Evolutionary conservation across 2,797 vertebrate genomes (phyloP), one percentile per base, ranked within the genome.

Genomic region (Pangasius mekongensis): DNA sequence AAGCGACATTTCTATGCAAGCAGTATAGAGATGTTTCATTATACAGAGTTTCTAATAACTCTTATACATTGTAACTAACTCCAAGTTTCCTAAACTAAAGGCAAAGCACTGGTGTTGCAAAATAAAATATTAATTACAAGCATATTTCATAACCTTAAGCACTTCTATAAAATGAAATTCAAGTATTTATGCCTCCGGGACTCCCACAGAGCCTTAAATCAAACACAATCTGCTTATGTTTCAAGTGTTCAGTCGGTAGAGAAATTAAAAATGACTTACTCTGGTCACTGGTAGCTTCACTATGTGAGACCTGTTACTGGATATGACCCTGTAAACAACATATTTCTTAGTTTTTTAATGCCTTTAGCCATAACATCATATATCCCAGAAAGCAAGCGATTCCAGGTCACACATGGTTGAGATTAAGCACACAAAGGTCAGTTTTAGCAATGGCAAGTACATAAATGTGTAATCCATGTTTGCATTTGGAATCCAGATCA

Each of bases 301-400:
- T 94, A 98, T 98, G 92, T 98, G 97, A 84, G 97, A 98, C 92
- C 97, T 96, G 91, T 98, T 98, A 96, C 97, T 98, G 92, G 97
- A 98, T 94, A 98, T 97, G 92, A 98, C 97, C 97, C 97, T 98
- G 92, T 73, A 84, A 96, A 95, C 89, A 90, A 94, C 62, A 88
- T 10, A 87, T 84, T 73, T 33, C 52, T 58, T 49, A 58, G 8
- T 14, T 60, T 85, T 78, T 43, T 58, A 24, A 83, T 27, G 47
- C 22, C 13, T 39, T 86, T 62, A 30, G 27, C 39, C 13, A 77
- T 64, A 8, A 36, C 56, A 62, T 83, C 22, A 83, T 66, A 66
- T 83, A 66, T 30, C 39, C 27, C 60, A 83, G 81, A 66, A 49
- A 49, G 81, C 81, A 83, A 39, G 76, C 14, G 14, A 54, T 54